Evolutionary conservation across 2,888 invertebrate genomes (phyloP), one percentile per base, ranked within the genome.

Genomic region (Torymus aiolomorphi): DNA sequence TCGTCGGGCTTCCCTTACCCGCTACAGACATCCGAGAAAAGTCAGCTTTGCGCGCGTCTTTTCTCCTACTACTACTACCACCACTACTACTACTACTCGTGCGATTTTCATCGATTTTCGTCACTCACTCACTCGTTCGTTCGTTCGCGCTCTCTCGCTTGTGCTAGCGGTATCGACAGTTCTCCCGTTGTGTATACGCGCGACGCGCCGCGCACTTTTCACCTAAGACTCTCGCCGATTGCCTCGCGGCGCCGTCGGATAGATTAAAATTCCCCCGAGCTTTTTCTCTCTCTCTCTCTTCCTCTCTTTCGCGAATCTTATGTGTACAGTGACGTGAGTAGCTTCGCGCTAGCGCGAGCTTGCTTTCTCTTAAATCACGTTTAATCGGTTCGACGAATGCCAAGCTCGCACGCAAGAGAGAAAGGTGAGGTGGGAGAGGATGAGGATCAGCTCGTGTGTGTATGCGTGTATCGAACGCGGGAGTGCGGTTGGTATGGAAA

Each of bases 321-420:
- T 54, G 31, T 57, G 67, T 8, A 42, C 42, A 42, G 42, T 42
- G 8, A 8, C 49, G 57, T 13, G 16, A 72, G 69, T 31, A 51
- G 54, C 65, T 56, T 49, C 62, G 8, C 5, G 42, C 42, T 42
- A 63, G 65, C 63, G 13, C 56, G 61, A 65, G 83, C 70, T 73
- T 82, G 83, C 70, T 73, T 82, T 59, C 80, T 82, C 70, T 76
- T 83, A 85, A 84, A 86, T 85, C 83, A 85, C 83, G 74, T 82
- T 83, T 84, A 84, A 86, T 86, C 84, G 84, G 80, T 84, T 83
- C 83, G 65, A 54, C 73, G 84, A 84, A 85, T 83, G 73, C 69
- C 80, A 78, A 61, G 69, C 8, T 52, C 20, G n/a, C 24, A 54
- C 57, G 61, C 61, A 63, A 20, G 72, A 42, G 67, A 18, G 24